Evolutionary conservation across 1,140 invertebrate genomes (phyloP), one percentile per base, ranked within the genome.

Genomic region (Centruroides vittatus): DNA sequence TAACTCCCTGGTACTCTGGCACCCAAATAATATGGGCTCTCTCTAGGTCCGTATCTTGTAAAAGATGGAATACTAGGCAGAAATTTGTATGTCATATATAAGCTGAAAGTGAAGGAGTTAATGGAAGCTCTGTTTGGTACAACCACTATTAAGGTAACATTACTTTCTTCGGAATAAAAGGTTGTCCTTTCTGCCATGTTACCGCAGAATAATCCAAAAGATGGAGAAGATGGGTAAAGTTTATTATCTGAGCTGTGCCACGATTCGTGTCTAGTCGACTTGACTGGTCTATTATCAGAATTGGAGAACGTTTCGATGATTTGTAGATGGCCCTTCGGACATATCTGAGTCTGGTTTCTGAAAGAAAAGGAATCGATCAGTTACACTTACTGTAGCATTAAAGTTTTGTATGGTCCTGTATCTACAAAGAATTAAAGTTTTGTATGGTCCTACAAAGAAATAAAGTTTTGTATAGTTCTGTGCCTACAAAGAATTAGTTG

Each of bases 111-210:
- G n/a, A 66, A 51, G 3, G 60, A 62, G 1, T 61, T 56, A 46
- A 62, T 50, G 23, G 59, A 64, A 3, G 62, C 60, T 49, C 65
- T 48, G 23, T 58, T 62, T 13, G 65, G 65, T 46, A 66, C 55
- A n/a, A 61, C 57, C 9, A 66, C 50, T 6, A 61, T 41, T 8
- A 66, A 57, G 1, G 62, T 62, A 46, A 65, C 60, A 41, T 65
- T 66, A 52, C 59, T 66, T 1, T 59, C 57, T 57, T 66, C 63
- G 35, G 62, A 64, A 54, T 58, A 64, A 54, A 59, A 66, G 2
- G 63, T 66, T 6, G 57, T 63, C 41, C 65, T 46, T 56, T 62
- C 61, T 0, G 52, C 35, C 3, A 62, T 35, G n/a, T 48, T 41
- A 0, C 61, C 61, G 23, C 61, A 62, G 47, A 62, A 62, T 0